Evolutionary conservation across 2,797 vertebrate genomes (phyloP).

Genomic region (Anguilla megastoma): DNA sequence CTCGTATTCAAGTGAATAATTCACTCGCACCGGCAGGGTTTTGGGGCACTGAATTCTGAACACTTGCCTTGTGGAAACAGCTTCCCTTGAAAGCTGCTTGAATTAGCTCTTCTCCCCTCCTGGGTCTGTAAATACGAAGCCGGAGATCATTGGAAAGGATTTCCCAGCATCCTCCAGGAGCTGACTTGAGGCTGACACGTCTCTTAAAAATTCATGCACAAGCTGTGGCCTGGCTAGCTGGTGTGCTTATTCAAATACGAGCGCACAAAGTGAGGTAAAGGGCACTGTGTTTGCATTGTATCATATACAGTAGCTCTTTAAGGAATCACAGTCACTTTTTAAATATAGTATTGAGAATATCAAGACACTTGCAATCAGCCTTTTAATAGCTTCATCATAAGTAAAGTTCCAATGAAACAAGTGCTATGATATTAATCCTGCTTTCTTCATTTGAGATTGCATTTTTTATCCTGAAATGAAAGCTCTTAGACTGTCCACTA

Average conservation of each 20-base stretch:
- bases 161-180: slow-evolving; percentile 25
- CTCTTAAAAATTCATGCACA: slow-evolving; percentile 10
- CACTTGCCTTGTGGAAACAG: not conserved
- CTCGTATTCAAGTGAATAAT: not conserved
- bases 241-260: not conserved
- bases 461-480: too few species aligned
- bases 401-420: too few species aligned
- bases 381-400: not conserved
- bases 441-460: too few species aligned
- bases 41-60: not conserved
- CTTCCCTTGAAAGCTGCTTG: not conserved
- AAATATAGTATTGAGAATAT: not conserved
- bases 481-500: too few species aligned
- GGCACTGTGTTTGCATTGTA: not conserved
- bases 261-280: slow-evolving; percentile 2
- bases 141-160: slow-evolving; percentile 22
- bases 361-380: not conserved
- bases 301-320: too few species aligned
- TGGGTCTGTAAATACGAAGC: slow-evolving; percentile 5
- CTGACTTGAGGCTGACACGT: not conserved
- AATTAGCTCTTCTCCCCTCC: slow-evolving; percentile 3
- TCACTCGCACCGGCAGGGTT: not conserved
- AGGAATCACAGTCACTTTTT: not conserved
- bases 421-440: too few species aligned
- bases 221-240: not conserved